phyloP scores from a whole-genome alignment of 2,888 invertebrate genomes.

The Criorhina ranunculi region DNA sequence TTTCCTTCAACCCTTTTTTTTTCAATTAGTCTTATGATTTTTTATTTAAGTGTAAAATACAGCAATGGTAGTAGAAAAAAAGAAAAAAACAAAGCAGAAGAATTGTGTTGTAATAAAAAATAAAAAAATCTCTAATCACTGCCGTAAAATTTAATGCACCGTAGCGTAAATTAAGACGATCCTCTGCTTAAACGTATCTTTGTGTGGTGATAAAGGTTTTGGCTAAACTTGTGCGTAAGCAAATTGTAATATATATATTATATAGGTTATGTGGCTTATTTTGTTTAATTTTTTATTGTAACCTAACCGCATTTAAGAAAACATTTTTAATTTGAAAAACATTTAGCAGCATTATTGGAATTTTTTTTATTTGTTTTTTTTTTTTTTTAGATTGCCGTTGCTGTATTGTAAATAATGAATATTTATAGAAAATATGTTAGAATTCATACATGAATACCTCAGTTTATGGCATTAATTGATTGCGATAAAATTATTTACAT shows the following conservation, averaged over 20 bases:
- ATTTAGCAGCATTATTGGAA: neutral
- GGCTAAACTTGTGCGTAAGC: neutral
- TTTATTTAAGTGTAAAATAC: conserved; percentile 10
- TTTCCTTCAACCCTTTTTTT: neutral
- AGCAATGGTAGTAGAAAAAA: conserved; percentile 1
- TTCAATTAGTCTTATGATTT: no score
- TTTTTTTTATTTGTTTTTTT: neutral
- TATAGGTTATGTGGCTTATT: neutral
- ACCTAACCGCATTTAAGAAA: conserved; percentile 1
- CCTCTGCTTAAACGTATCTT: neutral
- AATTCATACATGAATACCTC: neutral
- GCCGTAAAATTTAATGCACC: conserved; percentile 48
- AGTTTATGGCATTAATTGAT: no score
- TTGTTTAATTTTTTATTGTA: neutral
- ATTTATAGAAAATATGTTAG: no score
- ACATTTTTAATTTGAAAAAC: neutral
- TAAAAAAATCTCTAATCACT: conserved; percentile 29
- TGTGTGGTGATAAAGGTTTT: conserved; percentile 15
- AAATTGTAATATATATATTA: conserved; percentile 10
- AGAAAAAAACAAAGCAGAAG: no score
- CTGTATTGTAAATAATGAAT: conserved; percentile 32
- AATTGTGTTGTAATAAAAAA: neutral
- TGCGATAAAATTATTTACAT: no score
- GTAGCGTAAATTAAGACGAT: conserved; percentile 14
- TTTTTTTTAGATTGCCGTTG: conserved; percentile 4